Percentiles rank a stretch among this genome's conserved stretches.
These are phyloP conservation scores for Pangasius sanitwongsei DNA, from an alignment of 2,797 vertebrate species.

Conservation along the genomic window DNA sequence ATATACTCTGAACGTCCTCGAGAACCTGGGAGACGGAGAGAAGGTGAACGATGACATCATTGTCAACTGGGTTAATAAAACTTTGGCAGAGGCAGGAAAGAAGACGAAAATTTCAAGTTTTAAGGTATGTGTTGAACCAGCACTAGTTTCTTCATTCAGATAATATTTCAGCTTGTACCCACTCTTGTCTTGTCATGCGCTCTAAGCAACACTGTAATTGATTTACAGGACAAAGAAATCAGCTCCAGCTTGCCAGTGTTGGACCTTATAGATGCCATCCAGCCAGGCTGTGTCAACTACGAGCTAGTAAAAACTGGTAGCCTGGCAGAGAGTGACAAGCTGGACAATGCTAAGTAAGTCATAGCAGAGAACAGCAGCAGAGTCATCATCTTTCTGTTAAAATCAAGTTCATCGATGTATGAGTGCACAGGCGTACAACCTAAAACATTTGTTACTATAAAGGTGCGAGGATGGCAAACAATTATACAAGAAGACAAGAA, in stretches of 20 bases:
- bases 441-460: not conserved
- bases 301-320: constrained; percentile 85
- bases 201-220: not conserved
- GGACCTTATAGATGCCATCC: constrained; percentile 94
- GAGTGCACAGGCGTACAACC: not conserved
- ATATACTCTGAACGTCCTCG: constrained; percentile 91
- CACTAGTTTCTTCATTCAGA: not conserved
- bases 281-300: constrained; percentile 90
- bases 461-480: not conserved
- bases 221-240: constrained; percentile 85
- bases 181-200: not conserved
- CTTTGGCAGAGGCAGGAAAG: constrained; percentile 84
- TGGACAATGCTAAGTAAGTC: constrained; percentile 91
- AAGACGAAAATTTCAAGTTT: constrained; percentile 88
- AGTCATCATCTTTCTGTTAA: not conserved
- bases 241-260: constrained; percentile 88
- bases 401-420: not conserved
- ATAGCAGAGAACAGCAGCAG: not conserved
- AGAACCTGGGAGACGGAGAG: constrained; percentile 87
- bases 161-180: not conserved
- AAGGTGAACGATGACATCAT: constrained; percentile 92
- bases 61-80: constrained; percentile 90
- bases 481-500: not conserved
- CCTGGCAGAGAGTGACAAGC: constrained; percentile 86
- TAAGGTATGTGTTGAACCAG: constrained; percentile 76